Conservation (phyloP, 2,888 invertebrate genomes). For the Cybosia mesomella region DNA sequence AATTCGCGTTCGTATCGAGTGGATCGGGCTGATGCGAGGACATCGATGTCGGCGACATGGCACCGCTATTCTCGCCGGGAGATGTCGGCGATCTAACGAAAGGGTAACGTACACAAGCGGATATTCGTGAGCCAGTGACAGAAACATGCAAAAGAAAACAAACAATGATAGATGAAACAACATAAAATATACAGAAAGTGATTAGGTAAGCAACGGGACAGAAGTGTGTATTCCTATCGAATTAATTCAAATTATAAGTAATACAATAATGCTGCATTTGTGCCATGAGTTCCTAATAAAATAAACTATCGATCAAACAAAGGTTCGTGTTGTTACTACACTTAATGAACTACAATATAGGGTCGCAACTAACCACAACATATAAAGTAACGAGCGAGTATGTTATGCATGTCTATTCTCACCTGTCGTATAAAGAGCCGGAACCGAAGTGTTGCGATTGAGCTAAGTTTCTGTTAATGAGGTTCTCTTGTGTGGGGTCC, state of each 20-base stretch:
- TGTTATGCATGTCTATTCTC: constrained; percentile 55
- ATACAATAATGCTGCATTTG: constrained; percentile 62
- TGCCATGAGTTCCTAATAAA: constrained; percentile 51
- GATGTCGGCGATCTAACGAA: constrained; percentile 83
- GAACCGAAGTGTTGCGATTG: constrained; percentile 91
- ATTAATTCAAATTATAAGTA: constrained; percentile 61
- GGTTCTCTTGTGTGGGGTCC: constrained; percentile 93
- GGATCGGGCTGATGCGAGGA: constrained; percentile 68
- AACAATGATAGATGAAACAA: constrained; percentile 73
- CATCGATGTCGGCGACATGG: constrained; percentile 80
- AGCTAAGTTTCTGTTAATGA: constrained; percentile 92
- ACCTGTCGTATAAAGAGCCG: constrained; percentile 94
- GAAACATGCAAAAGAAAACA: constrained; percentile 84
- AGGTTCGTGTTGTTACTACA: constrained; percentile 50
- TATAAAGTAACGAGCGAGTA: constrained; percentile 45
- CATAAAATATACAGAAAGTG: constrained; percentile 66
- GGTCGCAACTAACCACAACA: constrained; percentile 69
- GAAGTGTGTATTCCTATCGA: constrained; percentile 55
- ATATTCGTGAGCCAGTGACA: constrained; percentile 85
- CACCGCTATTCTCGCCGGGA: constrained; percentile 76
- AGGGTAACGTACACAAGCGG: constrained; percentile 80
- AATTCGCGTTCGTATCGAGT: constrained; percentile 71
- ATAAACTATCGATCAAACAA: constrained; percentile 44
- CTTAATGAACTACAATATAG: constrained; percentile 43
- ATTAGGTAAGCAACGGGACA: constrained; percentile 68